phyloP scores from a whole-genome alignment of 1,140 invertebrate genomes.

The Eumaeus atala region DNA sequence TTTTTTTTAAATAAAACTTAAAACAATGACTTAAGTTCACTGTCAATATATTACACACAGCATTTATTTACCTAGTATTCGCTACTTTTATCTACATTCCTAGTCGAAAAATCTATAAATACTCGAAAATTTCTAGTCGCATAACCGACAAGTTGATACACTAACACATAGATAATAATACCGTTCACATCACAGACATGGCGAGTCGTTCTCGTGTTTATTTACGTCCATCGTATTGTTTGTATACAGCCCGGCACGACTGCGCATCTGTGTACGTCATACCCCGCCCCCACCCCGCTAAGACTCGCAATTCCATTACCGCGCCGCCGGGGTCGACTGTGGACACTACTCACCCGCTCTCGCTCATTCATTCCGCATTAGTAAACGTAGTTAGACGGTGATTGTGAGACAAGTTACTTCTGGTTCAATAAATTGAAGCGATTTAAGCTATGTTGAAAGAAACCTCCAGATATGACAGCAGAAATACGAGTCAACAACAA shows the following conservation, averaged over 20 bases:
- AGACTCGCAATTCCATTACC: slow-evolving; percentile 51
- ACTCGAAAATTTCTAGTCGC: slow-evolving; percentile 4
- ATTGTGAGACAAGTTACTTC: slow-evolving; percentile 45
- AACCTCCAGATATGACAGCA: slow-evolving; percentile 50
- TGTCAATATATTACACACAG: no score
- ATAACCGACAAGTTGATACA: slow-evolving; percentile 39
- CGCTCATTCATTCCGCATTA: slow-evolving; percentile 71
- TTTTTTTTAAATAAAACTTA: no score
- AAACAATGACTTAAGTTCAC: no score
- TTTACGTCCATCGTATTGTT: slow-evolving; percentile 73
- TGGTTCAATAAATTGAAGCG: slow-evolving; percentile 36
- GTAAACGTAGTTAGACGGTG: slow-evolving; percentile 56
- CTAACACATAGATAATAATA: slow-evolving; percentile 65
- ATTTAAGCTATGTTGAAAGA: slow-evolving; percentile 67
- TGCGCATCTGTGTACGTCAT: slow-evolving; percentile 69
- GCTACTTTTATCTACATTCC: neutral
- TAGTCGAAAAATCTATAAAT: slow-evolving; percentile 3
- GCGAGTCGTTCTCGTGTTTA: slow-evolving; percentile 63
- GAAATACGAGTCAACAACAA: slow-evolving; percentile 47
- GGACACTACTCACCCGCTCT: slow-evolving; percentile 62
- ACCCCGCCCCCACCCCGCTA: slow-evolving; percentile 43
- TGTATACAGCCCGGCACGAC: slow-evolving; percentile 72
- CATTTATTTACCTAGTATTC: no score
- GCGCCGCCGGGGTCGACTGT: slow-evolving; percentile 43
- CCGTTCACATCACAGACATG: slow-evolving; percentile 52